Percentiles rank a stretch among this genome's conserved stretches.
Evolutionary conservation across 2,113 vertebrate genomes (phyloP).

Genomic region (Carlito syrichta): DNA sequence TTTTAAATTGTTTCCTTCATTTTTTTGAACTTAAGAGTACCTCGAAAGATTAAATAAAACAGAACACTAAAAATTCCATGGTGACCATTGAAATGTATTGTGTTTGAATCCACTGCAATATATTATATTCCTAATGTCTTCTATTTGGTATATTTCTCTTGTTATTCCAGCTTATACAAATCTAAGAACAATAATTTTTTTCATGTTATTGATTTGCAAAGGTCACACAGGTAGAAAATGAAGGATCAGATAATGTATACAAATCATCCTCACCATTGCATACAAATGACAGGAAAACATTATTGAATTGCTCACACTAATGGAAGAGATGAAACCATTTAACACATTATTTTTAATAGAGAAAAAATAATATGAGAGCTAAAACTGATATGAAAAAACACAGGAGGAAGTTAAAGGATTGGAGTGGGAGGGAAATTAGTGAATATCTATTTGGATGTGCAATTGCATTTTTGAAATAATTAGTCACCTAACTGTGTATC

Average conservation of each 20-base stretch:
- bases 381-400: constrained; percentile 25
- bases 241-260: neutral
- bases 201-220: neutral
- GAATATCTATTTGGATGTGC: neutral
- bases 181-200: neutral
- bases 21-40: neutral
- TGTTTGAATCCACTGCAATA: neutral
- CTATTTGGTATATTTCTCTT: neutral
- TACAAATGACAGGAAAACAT: neutral
- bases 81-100: neutral
- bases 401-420: neutral
- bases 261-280: neutral
- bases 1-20: neutral
- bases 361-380: neutral
- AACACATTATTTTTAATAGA: constrained; percentile 26
- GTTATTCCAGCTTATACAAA: neutral
- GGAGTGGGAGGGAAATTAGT: constrained; percentile 43
- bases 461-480: constrained; percentile 47
- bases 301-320: neutral
- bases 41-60: neutral
- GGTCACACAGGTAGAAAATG: neutral
- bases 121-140: neutral
- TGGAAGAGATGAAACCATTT: neutral
- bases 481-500: constrained; percentile 48
- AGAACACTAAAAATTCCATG: neutral